Evolutionary conservation across 1,140 invertebrate genomes (phyloP), one percentile per base, ranked within the genome.

Genomic region (Ceratosolen fusciceps): DNA sequence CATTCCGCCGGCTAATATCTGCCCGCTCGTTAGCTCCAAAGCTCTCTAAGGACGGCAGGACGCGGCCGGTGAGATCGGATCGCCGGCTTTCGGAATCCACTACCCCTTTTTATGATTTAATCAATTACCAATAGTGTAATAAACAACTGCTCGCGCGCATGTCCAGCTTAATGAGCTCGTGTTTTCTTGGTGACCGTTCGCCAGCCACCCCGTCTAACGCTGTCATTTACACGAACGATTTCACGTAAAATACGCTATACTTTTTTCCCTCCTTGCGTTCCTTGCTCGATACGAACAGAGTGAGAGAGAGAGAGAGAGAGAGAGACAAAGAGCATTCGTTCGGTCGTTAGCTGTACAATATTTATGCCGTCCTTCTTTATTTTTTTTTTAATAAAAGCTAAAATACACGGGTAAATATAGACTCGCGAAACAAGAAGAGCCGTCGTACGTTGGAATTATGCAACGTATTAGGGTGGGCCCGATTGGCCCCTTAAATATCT

Each of bases 41-140:
- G 39, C 5, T 43, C 5, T 43, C 5, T 5, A 12, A 43, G 39
- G 39, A 43, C 5, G 12, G 39, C 5, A 12, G 12, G 39, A 43
- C 5, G 21, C 9, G 21, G 10, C 2, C 9, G 21, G 12, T 16
- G 7, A 67, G 34, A 67, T 4, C 4, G 24, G 1, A 4, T 10
- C 47, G 68, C 29, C 19, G 8, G 49, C 10, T 52, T 52, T 52
- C 19, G 19, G 4, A 52, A 52, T 52, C 19, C 9, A 21, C 49
- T 19, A 3, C 14, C 26, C 8, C 37, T 47, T 19, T 43, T 49
- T 58, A 43, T 26, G 71, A 74, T 74, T 74, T 68, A 56, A 74
- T 79, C 77, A 67, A 74, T 74, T 43, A 43, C 34, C 49, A 52
- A 74, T 79, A 56, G 68, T 67, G 74, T 79, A 67, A 74, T 74